A percentile compares a stretch with the other conserved stretches of the same genome.
Conservation (phyloP, 2,888 invertebrate genomes). For the Conops quadrifasciatus region DNA sequence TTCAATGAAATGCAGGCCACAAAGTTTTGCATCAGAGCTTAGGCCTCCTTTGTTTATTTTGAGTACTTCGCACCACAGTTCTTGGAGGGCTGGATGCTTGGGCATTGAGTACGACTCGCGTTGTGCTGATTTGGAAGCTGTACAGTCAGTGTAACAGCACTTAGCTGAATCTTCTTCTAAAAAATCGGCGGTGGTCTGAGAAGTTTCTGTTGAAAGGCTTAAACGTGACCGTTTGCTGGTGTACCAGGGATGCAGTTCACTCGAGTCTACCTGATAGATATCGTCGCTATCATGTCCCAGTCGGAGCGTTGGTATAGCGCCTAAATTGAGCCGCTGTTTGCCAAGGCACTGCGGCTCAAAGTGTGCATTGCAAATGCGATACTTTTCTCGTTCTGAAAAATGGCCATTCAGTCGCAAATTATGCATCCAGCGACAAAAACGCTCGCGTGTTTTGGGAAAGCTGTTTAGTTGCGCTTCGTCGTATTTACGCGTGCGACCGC, state of each 20-base stretch:
- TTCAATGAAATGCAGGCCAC: slow-evolving; percentile 46
- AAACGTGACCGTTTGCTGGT: not conserved
- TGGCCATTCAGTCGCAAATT: slow-evolving; percentile 54
- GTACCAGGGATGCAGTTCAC: slow-evolving; percentile 45
- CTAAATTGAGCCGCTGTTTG: slow-evolving; percentile 54
- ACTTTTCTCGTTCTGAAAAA: slow-evolving; percentile 57
- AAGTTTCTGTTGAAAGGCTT: not conserved
- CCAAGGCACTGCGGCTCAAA: slow-evolving; percentile 59
- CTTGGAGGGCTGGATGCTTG: slow-evolving; percentile 33
- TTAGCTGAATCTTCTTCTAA: slow-evolving; percentile 38
- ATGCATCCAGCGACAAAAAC: slow-evolving; percentile 56
- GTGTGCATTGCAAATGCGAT: slow-evolving; percentile 58
- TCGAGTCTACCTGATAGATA: slow-evolving; percentile 54
- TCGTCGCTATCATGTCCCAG: slow-evolving; percentile 55
- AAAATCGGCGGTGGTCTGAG: slow-evolving; percentile 34
- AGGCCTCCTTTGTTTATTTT: slow-evolving; percentile 19
- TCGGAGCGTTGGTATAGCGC: slow-evolving; percentile 55
- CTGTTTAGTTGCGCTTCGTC: slow-evolving; percentile 61
- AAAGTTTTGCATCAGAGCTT: slow-evolving; percentile 34
- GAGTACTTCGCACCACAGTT: slow-evolving; percentile 41
- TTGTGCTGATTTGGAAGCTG: slow-evolving; percentile 43
- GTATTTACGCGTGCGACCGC: slow-evolving; percentile 58
- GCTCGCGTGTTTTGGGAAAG: slow-evolving; percentile 53
- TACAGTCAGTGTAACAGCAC: slow-evolving; percentile 41
- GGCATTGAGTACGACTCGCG: slow-evolving; percentile 45